phyloP scores from a whole-genome alignment of 2,888 invertebrate species.

The Conus canariensis region DNA sequence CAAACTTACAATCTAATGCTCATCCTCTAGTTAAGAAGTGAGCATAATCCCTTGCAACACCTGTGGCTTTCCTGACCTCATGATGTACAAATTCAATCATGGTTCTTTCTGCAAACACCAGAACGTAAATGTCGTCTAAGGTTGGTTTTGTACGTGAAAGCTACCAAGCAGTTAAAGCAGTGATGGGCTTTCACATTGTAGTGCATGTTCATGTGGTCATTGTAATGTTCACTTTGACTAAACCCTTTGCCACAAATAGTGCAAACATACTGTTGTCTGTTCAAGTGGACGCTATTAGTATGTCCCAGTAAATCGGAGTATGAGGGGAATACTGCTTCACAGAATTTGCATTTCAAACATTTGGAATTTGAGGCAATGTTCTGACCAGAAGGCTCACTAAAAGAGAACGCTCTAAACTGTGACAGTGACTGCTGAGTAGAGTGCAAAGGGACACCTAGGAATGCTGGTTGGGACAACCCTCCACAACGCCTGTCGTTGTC shows the following conservation, averaged over 20 bases:
- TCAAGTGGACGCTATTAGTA: conserved; percentile 14
- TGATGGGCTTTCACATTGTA: conserved; percentile 43
- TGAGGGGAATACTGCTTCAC: neutral
- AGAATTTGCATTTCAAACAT: conserved; percentile 7
- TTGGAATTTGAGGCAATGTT: neutral
- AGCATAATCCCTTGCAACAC: neutral
- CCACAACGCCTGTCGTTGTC: neutral
- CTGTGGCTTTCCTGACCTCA: too few relatives aligned
- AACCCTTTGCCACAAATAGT: conserved; percentile 45
- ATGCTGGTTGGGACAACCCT: conserved; percentile 17
- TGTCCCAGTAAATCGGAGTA: conserved; percentile 11
- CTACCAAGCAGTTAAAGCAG: conserved; percentile 39
- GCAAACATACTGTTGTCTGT: conserved; percentile 28
- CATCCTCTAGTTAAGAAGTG: neutral
- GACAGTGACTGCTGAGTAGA: neutral
- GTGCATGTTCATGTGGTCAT: conserved; percentile 46
- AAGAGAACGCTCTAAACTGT: neutral
- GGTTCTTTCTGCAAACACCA: conserved; percentile 2
- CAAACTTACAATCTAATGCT: too few relatives aligned
- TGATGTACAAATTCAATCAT: too few relatives aligned
- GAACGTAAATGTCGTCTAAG: conserved; percentile 30
- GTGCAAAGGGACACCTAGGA: neutral
- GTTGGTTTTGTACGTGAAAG: conserved; percentile 45
- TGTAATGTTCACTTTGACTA: conserved; percentile 42
- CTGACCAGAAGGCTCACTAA: neutral